These are phyloP conservation scores for Campoplex capitator DNA, from an alignment of 2,888 invertebrate species.

Conservation along the genomic window DNA sequence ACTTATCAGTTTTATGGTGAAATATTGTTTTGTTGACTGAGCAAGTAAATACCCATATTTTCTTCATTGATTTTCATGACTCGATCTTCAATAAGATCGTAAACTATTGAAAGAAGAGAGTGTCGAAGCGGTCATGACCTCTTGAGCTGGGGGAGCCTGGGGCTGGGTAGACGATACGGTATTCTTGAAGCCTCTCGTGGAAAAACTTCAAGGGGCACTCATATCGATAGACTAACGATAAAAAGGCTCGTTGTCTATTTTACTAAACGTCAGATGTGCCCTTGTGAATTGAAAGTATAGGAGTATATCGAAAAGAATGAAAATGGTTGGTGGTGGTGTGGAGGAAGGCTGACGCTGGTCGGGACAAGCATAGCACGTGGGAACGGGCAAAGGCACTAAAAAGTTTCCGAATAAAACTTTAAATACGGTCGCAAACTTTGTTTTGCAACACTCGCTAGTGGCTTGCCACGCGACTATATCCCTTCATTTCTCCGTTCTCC, in stretches of 20 bases:
- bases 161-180: background rate
- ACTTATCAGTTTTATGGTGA: background rate
- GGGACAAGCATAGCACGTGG: slow-evolving; percentile 38
- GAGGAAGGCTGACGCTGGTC: slow-evolving; percentile 23
- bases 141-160: background rate
- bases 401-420: slow-evolving; percentile 84
- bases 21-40: background rate
- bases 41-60: background rate
- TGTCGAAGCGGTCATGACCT: slow-evolving; percentile 24
- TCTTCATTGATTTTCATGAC: background rate
- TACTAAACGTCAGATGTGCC: background rate
- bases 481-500: background rate
- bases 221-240: background rate
- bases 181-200: background rate
- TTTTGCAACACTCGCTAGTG: slow-evolving; percentile 70
- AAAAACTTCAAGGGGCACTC: background rate
- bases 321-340: slow-evolving; percentile 24
- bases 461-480: slow-evolving; percentile 60
- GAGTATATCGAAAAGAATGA: slow-evolving; percentile 32
- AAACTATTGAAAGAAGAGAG: slow-evolving; percentile 4
- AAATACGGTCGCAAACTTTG: slow-evolving; percentile 82
- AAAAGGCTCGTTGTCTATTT: background rate
- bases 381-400: slow-evolving; percentile 75
- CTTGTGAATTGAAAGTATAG: slow-evolving; percentile 21
- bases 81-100: background rate